Evolutionary conservation across 2,113 vertebrate species (phyloP), one percentile per base, ranked within the genome.

Genomic region (Anarrhichthys ocellatus): DNA sequence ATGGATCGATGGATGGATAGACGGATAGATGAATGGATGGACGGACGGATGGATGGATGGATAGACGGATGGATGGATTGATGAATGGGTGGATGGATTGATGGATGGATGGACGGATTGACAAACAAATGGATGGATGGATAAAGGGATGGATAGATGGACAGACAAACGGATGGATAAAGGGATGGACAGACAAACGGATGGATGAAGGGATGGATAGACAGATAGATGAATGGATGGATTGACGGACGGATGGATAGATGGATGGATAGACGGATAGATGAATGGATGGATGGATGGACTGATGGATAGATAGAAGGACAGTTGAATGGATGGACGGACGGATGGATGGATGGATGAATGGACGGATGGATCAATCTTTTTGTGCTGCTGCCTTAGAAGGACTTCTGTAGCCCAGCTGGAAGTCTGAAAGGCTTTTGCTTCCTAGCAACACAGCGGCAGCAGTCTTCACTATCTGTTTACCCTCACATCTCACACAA

Each of bases 361-460:
- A 56, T 5, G 22, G 52, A 56, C 2, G 27, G 5, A 29, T 3
- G n/a, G 32, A 56, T 46, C 13, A 15, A 48, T 48, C 46, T 48
- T 9, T 20, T 18, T 9, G 50, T 65, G 24, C 61, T 63, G 50
- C 62, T 83, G 36, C 66, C 62, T 59, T 70, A 52, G 36, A 46
- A 76, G 40, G 24, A 63, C 63, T 40, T 66, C 36, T 74, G 40
- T 56, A 70, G 38, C 81, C 2, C 1, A 70, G 54, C 77, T 79
- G 82, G 59, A 70, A 29, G 56, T 75, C 48, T 58, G 46, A 36
- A 65, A 86, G 72, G 48, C 32, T 18, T 67, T 34, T 42, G 42
- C 58, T 71, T 84, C 65, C 78, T 58, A 66, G 44, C 29, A 76
- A 34, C 50, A 17, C 24, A 18, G 56, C 14, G 15, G n/a, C 66